Evolutionary conservation across 2,797 vertebrate species (phyloP).

Genomic region (Vireo griseus): DNA sequence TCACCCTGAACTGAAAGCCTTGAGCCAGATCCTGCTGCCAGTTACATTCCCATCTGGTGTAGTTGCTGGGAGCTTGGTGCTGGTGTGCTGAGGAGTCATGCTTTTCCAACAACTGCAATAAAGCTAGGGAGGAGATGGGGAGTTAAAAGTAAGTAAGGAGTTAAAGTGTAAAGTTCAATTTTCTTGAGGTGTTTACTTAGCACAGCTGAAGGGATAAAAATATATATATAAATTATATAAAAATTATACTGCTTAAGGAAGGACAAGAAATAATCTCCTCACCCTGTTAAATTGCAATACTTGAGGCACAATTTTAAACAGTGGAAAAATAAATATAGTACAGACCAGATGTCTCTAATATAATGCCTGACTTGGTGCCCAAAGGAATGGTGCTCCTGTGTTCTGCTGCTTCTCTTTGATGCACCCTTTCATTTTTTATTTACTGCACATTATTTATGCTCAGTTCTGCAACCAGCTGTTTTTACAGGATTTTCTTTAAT

Average conservation of each 20-base stretch:
- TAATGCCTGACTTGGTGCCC: neutral
- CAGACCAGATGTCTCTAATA: neutral
- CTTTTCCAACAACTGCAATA: neutral
- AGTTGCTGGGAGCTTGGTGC: neutral
- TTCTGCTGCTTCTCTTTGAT: neutral
- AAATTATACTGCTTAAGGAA: neutral
- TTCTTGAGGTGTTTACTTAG: neutral
- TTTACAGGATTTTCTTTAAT: neutral
- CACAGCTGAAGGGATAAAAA: neutral
- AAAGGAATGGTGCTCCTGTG: neutral
- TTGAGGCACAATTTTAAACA: neutral
- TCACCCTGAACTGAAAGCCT: neutral
- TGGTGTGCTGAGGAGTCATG: rapidly evolving
- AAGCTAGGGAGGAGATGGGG: neutral
- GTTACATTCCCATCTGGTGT: neutral
- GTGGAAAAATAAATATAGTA: neutral
- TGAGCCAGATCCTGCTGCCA: neutral
- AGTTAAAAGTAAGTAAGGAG: neutral
- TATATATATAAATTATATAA: too few species aligned
- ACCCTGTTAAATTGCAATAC: neutral
- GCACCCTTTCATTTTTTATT: neutral
- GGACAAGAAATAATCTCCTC: neutral
- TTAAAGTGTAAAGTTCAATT: neutral
- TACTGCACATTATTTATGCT: neutral
- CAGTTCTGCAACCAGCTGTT: neutral